Base-by-base conservation (phyloP, 2,113 vertebrate species). In the Triplophysa rosa region DNA sequence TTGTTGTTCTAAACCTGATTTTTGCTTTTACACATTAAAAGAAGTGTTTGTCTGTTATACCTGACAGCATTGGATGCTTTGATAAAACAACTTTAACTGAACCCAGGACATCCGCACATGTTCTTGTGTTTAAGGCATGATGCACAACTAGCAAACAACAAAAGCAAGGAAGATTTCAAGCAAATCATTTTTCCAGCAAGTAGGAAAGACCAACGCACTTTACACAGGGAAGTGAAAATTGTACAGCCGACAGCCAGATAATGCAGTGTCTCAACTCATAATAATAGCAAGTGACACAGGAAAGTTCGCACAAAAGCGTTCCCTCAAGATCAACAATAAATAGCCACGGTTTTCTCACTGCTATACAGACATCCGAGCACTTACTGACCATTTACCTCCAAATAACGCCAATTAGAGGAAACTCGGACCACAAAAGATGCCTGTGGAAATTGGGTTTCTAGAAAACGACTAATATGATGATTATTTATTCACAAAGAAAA, bases 361-460 rank as follows among this genome's bases (percentile, higher is more conserved):
- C 42, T 40, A 7, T 37, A 56, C 52, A 67, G 52, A 61, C 74
- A 56, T 47, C 52, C 16, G 68, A 19, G 58, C 76, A 81, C 66
- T 78, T 81, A 78, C 58, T 74, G 68, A 67, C 77, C 81, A 67
- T 65, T 72, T 78, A 70, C 54, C 70, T 69, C 63, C n/a, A 54
- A 78, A 73, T 78, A 78, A 78, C 12, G 0, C 61, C 75, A 72
- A 78, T 81, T 84, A 84, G 64, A 75, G 58, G 65, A 78, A 75
- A 77, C 26, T 78, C 47, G 67, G 77, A 26, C 24, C 58, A 17
- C 54, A 40, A 71, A 58, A 81, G 49, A 56, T 81, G 67, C 63
- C 83, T 54, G 78, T 54, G 58, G 59, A 84, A 37, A 66, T 62
- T 1, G 54, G 24, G 5, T 54, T 58, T 9, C 69, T 71, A 79